phyloP scores from a whole-genome alignment of 2,888 invertebrate species.

The Mylabris sibirica region DNA sequence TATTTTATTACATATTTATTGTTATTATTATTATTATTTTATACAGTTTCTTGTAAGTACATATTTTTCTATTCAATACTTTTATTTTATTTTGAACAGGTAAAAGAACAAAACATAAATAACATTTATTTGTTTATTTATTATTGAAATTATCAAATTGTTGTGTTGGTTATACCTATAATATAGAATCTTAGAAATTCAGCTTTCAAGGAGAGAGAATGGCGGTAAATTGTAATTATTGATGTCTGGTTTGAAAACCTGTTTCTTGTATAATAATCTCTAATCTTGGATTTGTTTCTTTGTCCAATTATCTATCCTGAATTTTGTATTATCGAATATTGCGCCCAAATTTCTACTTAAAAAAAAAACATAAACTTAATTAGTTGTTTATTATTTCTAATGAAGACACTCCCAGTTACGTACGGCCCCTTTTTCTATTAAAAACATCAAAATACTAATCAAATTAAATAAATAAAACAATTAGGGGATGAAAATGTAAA shows the following conservation, averaged over 20 bases:
- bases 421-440: neutral
- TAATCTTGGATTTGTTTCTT: neutral
- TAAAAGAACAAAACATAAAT: neutral
- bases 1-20: constrained; percentile 53
- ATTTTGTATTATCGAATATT: neutral
- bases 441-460: too few species aligned
- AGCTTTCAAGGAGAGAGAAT: constrained; percentile 7
- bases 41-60: neutral
- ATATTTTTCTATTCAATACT: neutral
- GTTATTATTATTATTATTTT: constrained; percentile 35
- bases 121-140: neutral
- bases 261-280: constrained; percentile 8
- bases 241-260: constrained; percentile 8
- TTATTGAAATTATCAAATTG: constrained; percentile 1
- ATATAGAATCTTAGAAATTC: constrained; percentile 10
- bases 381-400: neutral
- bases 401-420: neutral
- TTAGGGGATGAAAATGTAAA: too few species aligned
- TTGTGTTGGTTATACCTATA: neutral
- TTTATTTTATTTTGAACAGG: neutral
- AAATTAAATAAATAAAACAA: too few species aligned
- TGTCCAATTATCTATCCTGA: constrained; percentile 3
- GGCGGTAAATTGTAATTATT: constrained; percentile 14
- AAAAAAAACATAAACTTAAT: constrained; percentile 1
- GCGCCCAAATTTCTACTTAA: neutral